Conservation (phyloP, 2,888 invertebrate species). For the Mesochorus sp. region DNA sequence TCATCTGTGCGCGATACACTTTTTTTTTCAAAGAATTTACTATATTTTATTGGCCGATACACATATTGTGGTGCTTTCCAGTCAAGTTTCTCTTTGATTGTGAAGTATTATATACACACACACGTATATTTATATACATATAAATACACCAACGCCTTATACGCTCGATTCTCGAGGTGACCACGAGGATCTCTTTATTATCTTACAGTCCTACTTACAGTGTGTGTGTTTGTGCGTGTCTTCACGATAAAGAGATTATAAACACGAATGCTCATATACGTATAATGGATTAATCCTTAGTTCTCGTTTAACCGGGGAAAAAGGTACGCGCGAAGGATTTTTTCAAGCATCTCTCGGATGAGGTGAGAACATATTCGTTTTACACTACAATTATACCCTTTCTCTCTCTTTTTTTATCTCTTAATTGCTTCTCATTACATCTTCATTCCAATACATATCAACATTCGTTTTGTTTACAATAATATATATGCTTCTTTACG, state of each 20-base stretch:
- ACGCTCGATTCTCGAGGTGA: constrained; percentile 11
- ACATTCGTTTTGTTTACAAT: too few species aligned
- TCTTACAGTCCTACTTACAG: constrained; percentile 33
- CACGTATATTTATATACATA: not conserved
- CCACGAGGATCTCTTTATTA: constrained; percentile 52
- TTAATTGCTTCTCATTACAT: too few species aligned
- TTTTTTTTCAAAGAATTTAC: too few species aligned
- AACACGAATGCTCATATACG: not conserved
- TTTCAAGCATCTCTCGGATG: not conserved
- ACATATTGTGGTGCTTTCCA: too few species aligned
- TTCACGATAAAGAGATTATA: constrained; percentile 9
- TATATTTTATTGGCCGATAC: too few species aligned
- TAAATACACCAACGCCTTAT: too few species aligned
- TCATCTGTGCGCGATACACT: not conserved
- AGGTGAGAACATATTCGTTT: constrained; percentile 9
- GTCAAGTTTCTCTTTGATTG: too few species aligned
- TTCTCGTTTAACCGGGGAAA: not conserved
- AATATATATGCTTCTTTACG: too few species aligned
- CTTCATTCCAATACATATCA: too few species aligned
- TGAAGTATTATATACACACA: too few species aligned
- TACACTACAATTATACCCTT: too few species aligned
- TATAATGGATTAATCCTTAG: constrained; percentile 39
- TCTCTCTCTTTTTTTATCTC: not conserved
- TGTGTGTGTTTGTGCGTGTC: constrained; percentile 22
- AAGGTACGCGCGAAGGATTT: not conserved